Base-by-base conservation (phyloP, 37 sponge, comb jelly and placozoan genomes). In the Lycopodina hypogea region DNA sequence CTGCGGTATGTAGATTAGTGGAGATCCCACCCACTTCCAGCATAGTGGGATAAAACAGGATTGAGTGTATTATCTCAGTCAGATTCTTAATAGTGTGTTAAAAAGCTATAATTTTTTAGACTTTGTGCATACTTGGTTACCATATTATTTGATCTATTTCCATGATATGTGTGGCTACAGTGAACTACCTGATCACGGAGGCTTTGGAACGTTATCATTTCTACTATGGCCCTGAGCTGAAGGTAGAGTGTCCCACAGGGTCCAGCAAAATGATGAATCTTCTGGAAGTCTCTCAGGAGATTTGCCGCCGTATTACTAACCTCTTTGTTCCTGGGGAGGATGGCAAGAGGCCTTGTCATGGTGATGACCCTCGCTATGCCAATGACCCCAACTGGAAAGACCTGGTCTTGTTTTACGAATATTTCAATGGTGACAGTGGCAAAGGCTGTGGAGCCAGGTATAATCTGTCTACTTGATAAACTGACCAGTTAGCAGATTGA, bases 401-500 rank as follows among this genome's bases (percentile, higher is more conserved):
- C 50, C 89, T 96, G 30, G 87, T 96, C n/a, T 78, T 96, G 52
- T 96, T 96, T 83, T 93, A 96, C 71, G 97, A 96, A 74, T 96
- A 91, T 64, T 96, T 96, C 79, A 71, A 94, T 83, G 97, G 97
- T 32, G 89, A 96, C 78, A 88, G 71, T 58, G 97, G 97, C 19
- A 83, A 79, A 32, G 97, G 97, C 17, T 96, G 97, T 89, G 97
- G 97, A 24, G 97, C 97, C 18, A 95, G 95, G 95, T 95, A 45
- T 70, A 81, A n/a, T n/a, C n/a, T n/a, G n/a, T n/a, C n/a, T n/a
- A n/a, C n/a, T n/a, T n/a, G n/a, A n/a, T 6, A 38, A n/a, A n/a
- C n/a, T 14, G 14, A 53, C 56, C n/a, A n/a, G n/a, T n/a, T n/a
- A n/a, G n/a, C n/a, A n/a, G n/a, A n/a, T n/a, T n/a, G n/a, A n/a